Percentiles rank a stretch among this genome's conserved stretches.
phyloP scores from a whole-genome alignment of 2,797 vertebrate genomes.

The Okamejei kenojei region DNA sequence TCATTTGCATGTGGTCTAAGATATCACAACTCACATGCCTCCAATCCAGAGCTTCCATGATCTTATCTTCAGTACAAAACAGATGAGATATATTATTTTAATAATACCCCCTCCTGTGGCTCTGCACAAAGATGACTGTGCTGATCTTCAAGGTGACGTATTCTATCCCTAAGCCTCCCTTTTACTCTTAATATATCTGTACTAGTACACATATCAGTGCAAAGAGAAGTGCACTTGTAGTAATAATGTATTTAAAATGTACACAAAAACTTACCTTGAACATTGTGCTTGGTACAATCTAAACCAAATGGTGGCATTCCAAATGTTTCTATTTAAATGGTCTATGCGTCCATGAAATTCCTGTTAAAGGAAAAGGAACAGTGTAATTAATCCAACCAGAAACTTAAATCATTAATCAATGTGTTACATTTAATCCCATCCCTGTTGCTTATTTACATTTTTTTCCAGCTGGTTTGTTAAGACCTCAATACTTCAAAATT shows the following conservation, averaged over 20 bases:
- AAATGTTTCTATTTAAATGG: constrained; percentile 55
- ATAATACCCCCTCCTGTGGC: no score
- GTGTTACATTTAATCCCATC: neutral
- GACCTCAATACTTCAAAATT: neutral
- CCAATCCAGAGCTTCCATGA: no score
- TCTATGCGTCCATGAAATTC: constrained; percentile 55
- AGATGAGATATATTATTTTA: no score
- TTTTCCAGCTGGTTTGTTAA: neutral
- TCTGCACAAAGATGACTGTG: no score
- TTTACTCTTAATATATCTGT: no score
- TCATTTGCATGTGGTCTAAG: no score
- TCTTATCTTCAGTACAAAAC: no score
- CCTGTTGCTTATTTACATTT: neutral
- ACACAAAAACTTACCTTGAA: constrained; percentile 54
- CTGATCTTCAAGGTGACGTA: no score
- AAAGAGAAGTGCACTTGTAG: neutral
- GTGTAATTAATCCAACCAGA: neutral
- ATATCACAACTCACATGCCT: no score
- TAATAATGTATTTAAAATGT: neutral
- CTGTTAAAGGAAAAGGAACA: constrained; percentile 47
- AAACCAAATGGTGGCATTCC: constrained; percentile 55
- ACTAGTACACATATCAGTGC: neutral
- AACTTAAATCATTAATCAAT: no score
- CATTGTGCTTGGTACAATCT: constrained; percentile 51
- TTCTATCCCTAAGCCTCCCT: no score